Conservation (phyloP, 2,113 vertebrate species). For the Lanius collurio region DNA sequence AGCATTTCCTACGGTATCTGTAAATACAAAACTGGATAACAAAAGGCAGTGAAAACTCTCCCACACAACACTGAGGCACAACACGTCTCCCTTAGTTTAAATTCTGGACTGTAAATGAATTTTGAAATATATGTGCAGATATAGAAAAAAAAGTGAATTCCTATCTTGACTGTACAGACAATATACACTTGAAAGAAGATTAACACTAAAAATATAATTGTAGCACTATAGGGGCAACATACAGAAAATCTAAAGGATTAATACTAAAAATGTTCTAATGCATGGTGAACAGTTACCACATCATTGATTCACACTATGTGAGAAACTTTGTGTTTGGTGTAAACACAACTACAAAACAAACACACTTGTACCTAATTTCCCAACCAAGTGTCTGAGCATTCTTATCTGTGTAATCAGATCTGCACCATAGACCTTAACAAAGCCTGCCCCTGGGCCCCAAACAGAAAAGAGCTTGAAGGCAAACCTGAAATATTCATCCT, state of each 20-base stretch:
- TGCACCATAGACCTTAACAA: neutral
- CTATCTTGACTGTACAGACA: neutral
- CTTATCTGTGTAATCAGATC: neutral
- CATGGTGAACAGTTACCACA: neutral
- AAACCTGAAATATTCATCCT: neutral
- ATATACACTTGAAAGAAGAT: neutral
- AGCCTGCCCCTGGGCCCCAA: neutral
- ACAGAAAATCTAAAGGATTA: neutral
- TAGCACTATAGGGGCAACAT: neutral
- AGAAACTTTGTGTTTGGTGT: neutral
- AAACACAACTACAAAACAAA: neutral
- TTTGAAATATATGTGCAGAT: neutral
- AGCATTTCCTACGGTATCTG: neutral
- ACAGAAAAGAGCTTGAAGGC: neutral
- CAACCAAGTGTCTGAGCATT: neutral
- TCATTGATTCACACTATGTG: neutral
- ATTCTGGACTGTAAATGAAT: neutral
- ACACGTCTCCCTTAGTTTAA: neutral
- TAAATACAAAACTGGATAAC: neutral
- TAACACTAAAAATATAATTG: neutral
- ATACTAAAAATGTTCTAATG: neutral
- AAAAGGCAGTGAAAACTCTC: neutral
- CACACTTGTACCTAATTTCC: neutral
- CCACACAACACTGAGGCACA: neutral
- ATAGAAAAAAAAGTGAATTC: neutral